Conservation (phyloP, 1,140 invertebrate species). For the Drosophila sp. region DNA sequence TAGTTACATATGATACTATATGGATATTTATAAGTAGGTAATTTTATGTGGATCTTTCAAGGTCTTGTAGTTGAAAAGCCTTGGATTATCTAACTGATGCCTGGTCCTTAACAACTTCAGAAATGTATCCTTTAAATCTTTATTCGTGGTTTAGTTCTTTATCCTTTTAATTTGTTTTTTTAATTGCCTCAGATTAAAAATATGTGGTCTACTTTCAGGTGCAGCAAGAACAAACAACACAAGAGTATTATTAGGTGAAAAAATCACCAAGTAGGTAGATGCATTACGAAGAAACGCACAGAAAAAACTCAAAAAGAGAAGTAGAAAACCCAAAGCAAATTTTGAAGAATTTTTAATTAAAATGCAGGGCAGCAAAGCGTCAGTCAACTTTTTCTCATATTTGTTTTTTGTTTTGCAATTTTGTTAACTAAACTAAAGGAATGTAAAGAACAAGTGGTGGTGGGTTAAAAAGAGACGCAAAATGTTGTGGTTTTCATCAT, state of each 20-base stretch:
- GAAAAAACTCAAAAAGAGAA: conserved; percentile 7
- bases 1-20: too few relatives aligned
- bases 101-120: too few relatives aligned
- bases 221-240: conserved; percentile 27
- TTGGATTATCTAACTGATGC: too few relatives aligned
- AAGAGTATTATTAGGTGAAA: conserved; percentile 61
- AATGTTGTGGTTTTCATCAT: conserved; percentile 65
- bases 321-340: conserved; percentile 62
- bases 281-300: neutral
- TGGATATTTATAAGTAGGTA: too few relatives aligned
- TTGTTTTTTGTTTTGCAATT: conserved; percentile 48
- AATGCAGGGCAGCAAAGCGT: conserved; percentile 57
- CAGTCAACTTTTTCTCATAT: conserved; percentile 19
- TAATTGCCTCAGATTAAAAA: conserved; percentile 68
- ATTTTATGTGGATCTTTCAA: too few relatives aligned
- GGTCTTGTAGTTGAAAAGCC: too few relatives aligned
- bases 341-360: conserved; percentile 80
- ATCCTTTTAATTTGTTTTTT: neutral
- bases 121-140: too few relatives aligned
- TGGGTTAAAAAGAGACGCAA: conserved; percentile 14
- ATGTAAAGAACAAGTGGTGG: neutral
- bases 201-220: conserved; percentile 79
- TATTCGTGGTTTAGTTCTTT: neutral
- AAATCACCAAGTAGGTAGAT: conserved; percentile 15
- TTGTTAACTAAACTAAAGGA: conserved; percentile 61